Conservation (phyloP, 2,113 vertebrate species). For the Typhlomys cinereus region DNA sequence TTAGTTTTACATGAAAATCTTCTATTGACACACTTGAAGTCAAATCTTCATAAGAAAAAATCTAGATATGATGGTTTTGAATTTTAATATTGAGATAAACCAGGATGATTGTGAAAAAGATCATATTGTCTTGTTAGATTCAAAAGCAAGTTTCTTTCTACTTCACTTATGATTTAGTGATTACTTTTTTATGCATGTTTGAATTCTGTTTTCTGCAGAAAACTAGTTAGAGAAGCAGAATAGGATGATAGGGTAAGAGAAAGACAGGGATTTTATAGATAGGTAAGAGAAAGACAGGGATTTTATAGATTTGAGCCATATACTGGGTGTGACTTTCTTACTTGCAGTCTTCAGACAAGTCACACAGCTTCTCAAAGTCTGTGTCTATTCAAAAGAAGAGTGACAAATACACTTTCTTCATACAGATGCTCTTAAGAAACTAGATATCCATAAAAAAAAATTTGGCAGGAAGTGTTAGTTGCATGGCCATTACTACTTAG, state of each 20-base stretch:
- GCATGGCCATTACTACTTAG: neutral
- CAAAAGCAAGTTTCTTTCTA: constrained; percentile 30
- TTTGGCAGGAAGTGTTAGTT: neutral
- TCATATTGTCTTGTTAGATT: constrained; percentile 20
- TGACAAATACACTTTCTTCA: neutral
- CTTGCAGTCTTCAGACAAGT: neutral
- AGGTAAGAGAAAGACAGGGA: neutral
- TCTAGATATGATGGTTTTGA: neutral
- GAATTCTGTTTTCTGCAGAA: neutral
- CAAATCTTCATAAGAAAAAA: constrained; percentile 14
- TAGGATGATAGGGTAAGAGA: neutral
- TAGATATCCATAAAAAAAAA: neutral
- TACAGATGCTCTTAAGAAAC: neutral
- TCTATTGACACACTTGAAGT: neutral
- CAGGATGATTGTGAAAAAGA: neutral
- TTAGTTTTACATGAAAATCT: constrained; percentile 17
- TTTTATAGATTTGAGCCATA: neutral
- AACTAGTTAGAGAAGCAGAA: neutral
- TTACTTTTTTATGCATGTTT: neutral
- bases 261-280: neutral
- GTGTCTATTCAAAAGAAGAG: constrained; percentile 37
- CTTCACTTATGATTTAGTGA: constrained; percentile 8
- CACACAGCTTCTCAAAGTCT: neutral
- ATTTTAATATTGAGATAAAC: constrained; percentile 10
- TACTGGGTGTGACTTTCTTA: neutral